Evolutionary conservation across 2,888 invertebrate genomes (phyloP).

Genomic region (Neoscelio sp.): DNA sequence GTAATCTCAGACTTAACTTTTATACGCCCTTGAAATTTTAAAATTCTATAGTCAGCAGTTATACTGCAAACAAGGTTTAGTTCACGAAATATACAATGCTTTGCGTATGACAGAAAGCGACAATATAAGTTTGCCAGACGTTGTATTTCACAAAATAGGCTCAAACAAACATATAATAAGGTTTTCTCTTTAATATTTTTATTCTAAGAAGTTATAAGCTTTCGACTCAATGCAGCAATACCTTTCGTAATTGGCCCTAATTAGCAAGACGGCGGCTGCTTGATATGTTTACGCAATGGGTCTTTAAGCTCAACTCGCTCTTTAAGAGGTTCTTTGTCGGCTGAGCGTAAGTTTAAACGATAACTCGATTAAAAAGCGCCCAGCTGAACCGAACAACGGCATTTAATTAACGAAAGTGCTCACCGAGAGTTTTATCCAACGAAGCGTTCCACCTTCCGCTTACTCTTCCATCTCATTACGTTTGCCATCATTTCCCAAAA

Average conservation of each 20-base stretch:
- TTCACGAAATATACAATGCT: too few relatives aligned
- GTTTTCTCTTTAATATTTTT: conserved; percentile 11
- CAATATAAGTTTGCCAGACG: too few relatives aligned
- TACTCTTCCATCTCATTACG: conserved; percentile 64
- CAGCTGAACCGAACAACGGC: conserved; percentile 78
- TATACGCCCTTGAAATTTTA: too few relatives aligned
- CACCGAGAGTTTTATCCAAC: conserved; percentile 74
- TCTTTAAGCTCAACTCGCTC: conserved; percentile 72
- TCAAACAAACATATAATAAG: neutral
- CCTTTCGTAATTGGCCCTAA: conserved; percentile 74
- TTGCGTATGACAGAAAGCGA: too few relatives aligned
- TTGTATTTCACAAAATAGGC: too few relatives aligned
- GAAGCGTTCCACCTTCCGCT: conserved; percentile 60
- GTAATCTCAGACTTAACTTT: too few relatives aligned
- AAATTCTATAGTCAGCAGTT: too few relatives aligned
- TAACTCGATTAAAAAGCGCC: conserved; percentile 79
- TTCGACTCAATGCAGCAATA: conserved; percentile 49
- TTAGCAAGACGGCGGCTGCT: conserved; percentile 73
- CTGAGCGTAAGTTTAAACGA: conserved; percentile 76
- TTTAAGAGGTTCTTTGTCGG: conserved; percentile 71
- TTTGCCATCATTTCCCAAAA: conserved; percentile 67
- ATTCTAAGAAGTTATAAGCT: conserved; percentile 43
- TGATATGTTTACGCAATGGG: conserved; percentile 77
- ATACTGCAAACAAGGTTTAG: too few relatives aligned
- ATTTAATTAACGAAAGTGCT: conserved; percentile 81